These are phyloP conservation scores for Diceros bicornis DNA, from an alignment of 2,797 vertebrate species.

Conservation along the genomic window DNA sequence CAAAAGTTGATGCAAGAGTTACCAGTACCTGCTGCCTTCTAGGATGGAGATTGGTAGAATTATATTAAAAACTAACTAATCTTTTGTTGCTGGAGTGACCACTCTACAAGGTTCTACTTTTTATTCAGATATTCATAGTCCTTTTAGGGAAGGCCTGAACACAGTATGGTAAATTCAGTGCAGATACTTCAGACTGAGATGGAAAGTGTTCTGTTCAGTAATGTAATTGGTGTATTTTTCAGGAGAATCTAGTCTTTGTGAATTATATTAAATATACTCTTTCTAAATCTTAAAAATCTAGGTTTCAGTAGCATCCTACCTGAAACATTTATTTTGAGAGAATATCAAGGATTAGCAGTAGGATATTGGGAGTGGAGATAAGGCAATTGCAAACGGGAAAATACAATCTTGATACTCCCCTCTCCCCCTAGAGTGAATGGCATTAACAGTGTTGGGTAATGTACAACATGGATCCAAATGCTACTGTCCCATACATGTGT, in stretches of 20 bases:
- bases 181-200: background rate
- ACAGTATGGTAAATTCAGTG: background rate
- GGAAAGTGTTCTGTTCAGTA: background rate
- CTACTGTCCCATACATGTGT: background rate
- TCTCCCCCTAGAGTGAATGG: background rate
- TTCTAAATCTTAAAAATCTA: background rate
- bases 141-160: background rate
- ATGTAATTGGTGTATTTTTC: background rate
- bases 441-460: background rate
- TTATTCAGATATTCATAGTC: background rate
- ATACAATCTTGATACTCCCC: background rate
- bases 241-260: background rate
- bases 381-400: background rate
- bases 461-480: background rate
- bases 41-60: background rate
- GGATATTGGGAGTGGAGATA: background rate
- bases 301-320: background rate
- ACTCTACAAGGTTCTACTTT: background rate
- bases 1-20: background rate
- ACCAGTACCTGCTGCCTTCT: background rate
- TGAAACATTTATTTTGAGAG: constrained; percentile 6
- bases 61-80: background rate
- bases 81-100: background rate
- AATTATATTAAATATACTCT: background rate
- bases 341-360: background rate